Conservation (phyloP, 2,797 vertebrate genomes). For the Macroramphosus scolopax region DNA sequence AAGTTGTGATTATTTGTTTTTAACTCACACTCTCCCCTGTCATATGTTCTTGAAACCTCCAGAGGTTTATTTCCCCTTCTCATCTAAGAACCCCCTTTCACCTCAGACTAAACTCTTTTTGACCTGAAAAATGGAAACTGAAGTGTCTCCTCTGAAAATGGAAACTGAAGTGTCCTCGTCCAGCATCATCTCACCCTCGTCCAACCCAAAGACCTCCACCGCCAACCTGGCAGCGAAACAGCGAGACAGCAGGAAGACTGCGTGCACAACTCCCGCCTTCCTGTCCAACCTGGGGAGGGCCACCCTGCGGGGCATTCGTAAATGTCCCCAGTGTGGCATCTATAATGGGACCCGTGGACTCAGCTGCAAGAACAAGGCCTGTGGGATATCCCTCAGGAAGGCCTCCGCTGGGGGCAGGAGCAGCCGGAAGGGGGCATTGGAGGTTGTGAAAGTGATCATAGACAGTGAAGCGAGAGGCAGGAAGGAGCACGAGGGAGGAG, state of each 20-base stretch:
- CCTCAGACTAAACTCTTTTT: not conserved
- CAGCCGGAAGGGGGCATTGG: conserved; percentile 68
- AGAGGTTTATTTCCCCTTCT: not conserved
- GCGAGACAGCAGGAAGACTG: conserved; percentile 69
- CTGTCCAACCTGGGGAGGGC: conserved; percentile 90
- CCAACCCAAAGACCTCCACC: conserved; percentile 14
- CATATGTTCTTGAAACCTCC: no score
- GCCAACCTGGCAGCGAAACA: conserved; percentile 46
- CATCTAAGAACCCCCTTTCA: not conserved
- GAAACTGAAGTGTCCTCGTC: conserved; percentile 53
- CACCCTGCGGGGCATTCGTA: conserved; percentile 87
- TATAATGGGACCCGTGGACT: conserved; percentile 93
- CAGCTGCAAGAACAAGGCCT: conserved; percentile 94
- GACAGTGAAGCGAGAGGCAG: conserved; percentile 69
- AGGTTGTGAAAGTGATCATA: conserved; percentile 83
- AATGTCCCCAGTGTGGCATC: conserved; percentile 88
- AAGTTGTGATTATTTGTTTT: no score
- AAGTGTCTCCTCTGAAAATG: conserved; percentile 28
- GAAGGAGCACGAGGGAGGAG: conserved; percentile 36
- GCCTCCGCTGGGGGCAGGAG: conserved; percentile 65
- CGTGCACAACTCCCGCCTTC: conserved; percentile 77
- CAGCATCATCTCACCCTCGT: conserved; percentile 5
- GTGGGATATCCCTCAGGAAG: conserved; percentile 84
- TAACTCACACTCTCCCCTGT: no score
- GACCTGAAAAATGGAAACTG: not conserved